Base-by-base conservation (phyloP, 2,888 invertebrate genomes). In the Papilio elwesi region DNA sequence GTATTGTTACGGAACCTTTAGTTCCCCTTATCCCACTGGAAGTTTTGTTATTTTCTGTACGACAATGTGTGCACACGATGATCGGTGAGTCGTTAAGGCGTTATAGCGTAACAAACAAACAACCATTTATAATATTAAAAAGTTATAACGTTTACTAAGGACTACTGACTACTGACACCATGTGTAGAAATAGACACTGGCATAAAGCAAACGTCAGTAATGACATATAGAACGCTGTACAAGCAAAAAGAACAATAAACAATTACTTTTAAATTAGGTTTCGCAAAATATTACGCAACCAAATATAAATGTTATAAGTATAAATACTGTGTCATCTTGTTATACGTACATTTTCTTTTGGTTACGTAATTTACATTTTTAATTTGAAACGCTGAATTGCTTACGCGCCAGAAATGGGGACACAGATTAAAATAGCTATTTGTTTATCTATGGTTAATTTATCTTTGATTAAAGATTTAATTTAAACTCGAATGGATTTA, bases 361-460 rank as follows among this genome's bases (percentile, higher is more conserved):
- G 43, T 62, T 62, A 43, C 43, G 43, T 62, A 62, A 62, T 43
- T n/a, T 1, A 9, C 15, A 15, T 43, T 43, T 62, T 38, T 38
- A 38, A 59, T 38, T n/a, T 38, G 10, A n/a, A n/a, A 43, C 11
- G 43, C n/a, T 43, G 43, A n/a, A 15, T 62, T 62, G 15, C 11
- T 6, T 59, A 59, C 43, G 38, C 5, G 8, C n/a, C 13, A 38
- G 13, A 11, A 59, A 59, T 62, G 59, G 43, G 15, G 59, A 43
- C 43, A 62, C 43, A 62, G 38, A 62, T 62, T 62, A 62, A 59
- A 38, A 59, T 62, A 62, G 43, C 15, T 38, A 10, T 43, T 62
- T 62, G 59, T 43, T 43, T 62, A 43, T 62, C 6, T n/a, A 15
- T 10, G 15, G 36, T 62, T 62, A 8, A 52, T 52, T 52, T 43